Base-by-base conservation (phyloP, 2,113 vertebrate species). In the Perca fluviatilis region DNA sequence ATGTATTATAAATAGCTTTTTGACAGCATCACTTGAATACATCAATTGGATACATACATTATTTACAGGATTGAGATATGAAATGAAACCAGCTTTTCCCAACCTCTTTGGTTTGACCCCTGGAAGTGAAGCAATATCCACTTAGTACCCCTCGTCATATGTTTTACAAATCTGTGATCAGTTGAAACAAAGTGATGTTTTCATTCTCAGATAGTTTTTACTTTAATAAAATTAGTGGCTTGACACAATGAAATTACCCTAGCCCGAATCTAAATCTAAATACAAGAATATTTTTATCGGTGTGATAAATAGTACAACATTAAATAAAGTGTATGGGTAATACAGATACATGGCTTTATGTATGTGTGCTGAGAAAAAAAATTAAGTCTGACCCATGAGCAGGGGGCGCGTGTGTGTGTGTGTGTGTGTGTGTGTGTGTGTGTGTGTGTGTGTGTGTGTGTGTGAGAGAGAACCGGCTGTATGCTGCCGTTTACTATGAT, bases 401-500 rank as follows among this genome's bases (percentile, higher is more conserved):
- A 13, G 5, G 53, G 14, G 60, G 27, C 61, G 5, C 6, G 33
- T 33, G 33, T 6, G 33, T 33, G 33, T 58, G 60, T 3, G 5
- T 23, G 21, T 40, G 15, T 58, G 49, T 54, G 63, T 57, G 51
- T 77, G 21, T n/a, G n/a, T 63, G 16, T 40, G 27, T 60, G 15
- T 18, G 57, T 60, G 57, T 49, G 23, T 23, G 25, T 60, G 49
- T 54, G 66, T 61, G 49, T 79, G 27, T 27, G 46, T 50, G 65
- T 43, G 19, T 50, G 66, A n/a, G n/a, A n/a, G n/a, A n/a, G n/a
- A 80, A 40, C 18, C 57, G 54, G 23, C 12, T 60, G 30, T 13
- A 46, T 56, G n/a, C 36, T 7, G 36, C 49, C 36, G 33, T 65
- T 65, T 63, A 46, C 68, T 64, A 47, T 65, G n/a, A 62, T n/a